Percentiles rank a stretch among this genome's conserved stretches.
Evolutionary conservation across 37 sponge, comb jelly and placozoan genomes (phyloP).

Genomic region (Cladorhizidae sp.): DNA sequence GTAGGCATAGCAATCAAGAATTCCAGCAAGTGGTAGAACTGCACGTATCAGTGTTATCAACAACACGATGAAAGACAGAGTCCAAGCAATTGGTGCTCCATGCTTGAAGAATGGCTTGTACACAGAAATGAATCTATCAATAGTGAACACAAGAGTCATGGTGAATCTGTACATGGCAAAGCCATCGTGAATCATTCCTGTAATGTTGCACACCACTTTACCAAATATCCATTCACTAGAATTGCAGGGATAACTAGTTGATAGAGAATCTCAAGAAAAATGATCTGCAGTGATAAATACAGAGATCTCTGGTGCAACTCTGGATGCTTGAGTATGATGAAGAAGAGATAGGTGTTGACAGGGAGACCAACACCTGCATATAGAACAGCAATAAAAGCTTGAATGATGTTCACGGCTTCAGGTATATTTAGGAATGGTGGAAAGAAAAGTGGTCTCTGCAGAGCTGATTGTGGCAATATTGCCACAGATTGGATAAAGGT

Average conservation of each 20-base stretch:
- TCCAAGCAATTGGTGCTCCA: no score
- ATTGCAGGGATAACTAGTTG: background rate
- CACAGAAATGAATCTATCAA: conserved; percentile 6
- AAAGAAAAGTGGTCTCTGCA: no score
- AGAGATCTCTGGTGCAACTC: background rate
- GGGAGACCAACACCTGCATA: no score
- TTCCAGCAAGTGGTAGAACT: background rate
- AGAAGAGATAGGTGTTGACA: background rate
- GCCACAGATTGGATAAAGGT: no score
- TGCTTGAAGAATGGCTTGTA: conserved; percentile 8
- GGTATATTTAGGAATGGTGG: background rate
- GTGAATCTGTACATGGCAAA: background rate
- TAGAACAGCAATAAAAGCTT: background rate
- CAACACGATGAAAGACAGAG: background rate
- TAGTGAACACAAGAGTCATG: background rate
- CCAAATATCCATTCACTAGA: background rate
- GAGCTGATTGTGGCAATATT: no score
- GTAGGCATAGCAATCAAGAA: background rate
- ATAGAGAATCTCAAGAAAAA: background rate
- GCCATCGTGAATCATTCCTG: conserved; percentile 4
- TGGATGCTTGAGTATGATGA: background rate
- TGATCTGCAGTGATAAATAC: conserved; percentile 10
- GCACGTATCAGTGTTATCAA: background rate
- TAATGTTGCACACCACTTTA: background rate
- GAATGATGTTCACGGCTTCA: background rate